Evolutionary conservation across 2,113 vertebrate genomes (phyloP), one percentile per base, ranked within the genome.

Genomic region (Calonectris borealis): DNA sequence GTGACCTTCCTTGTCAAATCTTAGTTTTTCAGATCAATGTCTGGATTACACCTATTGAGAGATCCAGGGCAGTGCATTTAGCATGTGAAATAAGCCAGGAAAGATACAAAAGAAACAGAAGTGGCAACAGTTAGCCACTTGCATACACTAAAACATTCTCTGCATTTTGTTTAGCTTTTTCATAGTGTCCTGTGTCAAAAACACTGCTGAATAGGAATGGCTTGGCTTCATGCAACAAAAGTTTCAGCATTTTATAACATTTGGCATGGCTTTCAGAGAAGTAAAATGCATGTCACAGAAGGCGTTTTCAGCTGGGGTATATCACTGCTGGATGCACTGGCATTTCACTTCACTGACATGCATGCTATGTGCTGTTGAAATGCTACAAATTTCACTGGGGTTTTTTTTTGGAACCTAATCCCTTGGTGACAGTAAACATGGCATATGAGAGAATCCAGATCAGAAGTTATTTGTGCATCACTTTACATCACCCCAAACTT

Each of bases 331-430:
- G 75, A 54, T 76, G 46, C 62, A 25, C 20, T 68, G 88, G 51
- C 88, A 80, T 83, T 93, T 77, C 42, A 61, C 91, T 97, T 87
- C 91, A 81, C 86, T 70, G 80, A 71, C 66, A n/a, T 29, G 44
- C 49, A 54, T 57, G 48, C 76, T 73, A 36, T 84, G 94, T 90
- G 77, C 69, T 76, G 77, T 83, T 82, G 82, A 94, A 94, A 88
- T 91, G 79, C 66, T 87, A 75, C 87, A 75, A 79, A 77, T 93
- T 77, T 83, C 90, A 88, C 36, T 38, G 29, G 38, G 58, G 18
- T 68, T 79, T 72, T 82, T 95, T 96, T 96, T 91, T 93, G 34
- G 62, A 92, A 90, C 22, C 27, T 80, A 91, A 83, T 86, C 75
- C 52, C 22, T 71, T 88, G 51, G 75, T 92, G 94, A 95, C 73